phyloP scores from a whole-genome alignment of 2,888 invertebrate genomes.

The Apeira syringaria region DNA sequence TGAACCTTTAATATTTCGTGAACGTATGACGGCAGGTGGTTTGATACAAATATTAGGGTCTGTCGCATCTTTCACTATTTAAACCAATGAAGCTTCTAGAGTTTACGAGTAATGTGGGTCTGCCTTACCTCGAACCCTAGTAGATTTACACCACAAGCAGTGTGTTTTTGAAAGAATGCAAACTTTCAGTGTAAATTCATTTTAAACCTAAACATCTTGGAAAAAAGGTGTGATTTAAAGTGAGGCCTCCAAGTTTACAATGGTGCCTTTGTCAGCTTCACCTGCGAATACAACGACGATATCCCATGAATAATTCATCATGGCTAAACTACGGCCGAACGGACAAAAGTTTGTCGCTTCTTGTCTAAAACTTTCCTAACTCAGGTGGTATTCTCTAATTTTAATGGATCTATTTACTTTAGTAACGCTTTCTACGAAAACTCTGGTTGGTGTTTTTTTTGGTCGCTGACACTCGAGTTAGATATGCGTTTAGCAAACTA shows the following conservation, averaged over 20 bases:
- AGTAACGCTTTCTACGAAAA: too few species aligned
- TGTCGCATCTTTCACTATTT: slow-evolving; percentile 25
- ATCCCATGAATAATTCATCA: too few species aligned
- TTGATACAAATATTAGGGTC: slow-evolving; percentile 30
- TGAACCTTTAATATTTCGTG: slow-evolving; percentile 4
- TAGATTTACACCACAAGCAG: slow-evolving; percentile 18
- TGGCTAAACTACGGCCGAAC: too few species aligned
- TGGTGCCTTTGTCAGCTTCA: too few species aligned
- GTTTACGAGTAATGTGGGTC: slow-evolving; percentile 31
- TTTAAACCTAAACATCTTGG: slow-evolving; percentile 5
- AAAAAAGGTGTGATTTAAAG: neutral
- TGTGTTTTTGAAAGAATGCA: slow-evolving; percentile 15
- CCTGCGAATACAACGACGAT: too few species aligned
- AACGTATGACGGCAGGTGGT: slow-evolving; percentile 2
- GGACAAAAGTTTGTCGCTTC: too few species aligned
- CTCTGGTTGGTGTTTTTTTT: too few species aligned
- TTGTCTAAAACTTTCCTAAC: too few species aligned
- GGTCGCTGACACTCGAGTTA: too few species aligned
- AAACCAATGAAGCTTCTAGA: slow-evolving; percentile 25
- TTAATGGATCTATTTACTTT: too few species aligned
- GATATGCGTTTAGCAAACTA: too few species aligned
- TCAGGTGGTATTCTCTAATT: too few species aligned
- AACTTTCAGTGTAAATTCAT: neutral
- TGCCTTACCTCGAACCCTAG: slow-evolving; percentile 6
- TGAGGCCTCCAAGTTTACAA: neutral